Conservation (phyloP, 2,888 invertebrate genomes). For the Pterobdella sp. region DNA sequence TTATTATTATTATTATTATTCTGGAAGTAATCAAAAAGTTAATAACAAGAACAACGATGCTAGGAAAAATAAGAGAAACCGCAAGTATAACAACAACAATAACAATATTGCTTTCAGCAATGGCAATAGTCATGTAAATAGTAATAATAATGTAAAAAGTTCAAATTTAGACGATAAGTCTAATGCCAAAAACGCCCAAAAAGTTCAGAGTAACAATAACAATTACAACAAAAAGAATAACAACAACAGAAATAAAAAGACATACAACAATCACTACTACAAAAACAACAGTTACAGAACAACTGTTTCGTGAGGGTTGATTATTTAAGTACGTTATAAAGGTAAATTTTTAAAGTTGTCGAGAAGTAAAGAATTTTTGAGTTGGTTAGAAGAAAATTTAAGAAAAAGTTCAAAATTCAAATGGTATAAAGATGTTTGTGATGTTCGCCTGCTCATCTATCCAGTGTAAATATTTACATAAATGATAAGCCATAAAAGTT, state of each 20-base stretch:
- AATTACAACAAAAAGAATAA: not conserved
- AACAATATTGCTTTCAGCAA: not conserved
- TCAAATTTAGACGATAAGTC: not conserved
- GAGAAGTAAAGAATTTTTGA: too few species aligned
- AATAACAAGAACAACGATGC: not conserved
- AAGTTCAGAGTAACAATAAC: not conserved
- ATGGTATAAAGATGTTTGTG: too few species aligned
- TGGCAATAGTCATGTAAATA: not conserved
- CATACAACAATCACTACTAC: not conserved
- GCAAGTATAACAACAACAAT: not conserved
- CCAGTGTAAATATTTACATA: too few species aligned
- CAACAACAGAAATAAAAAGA: not conserved
- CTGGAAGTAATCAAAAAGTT: not conserved
- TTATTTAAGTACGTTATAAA: too few species aligned
- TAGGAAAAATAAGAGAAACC: not conserved
- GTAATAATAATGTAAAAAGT: not conserved
- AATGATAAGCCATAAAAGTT: too few species aligned
- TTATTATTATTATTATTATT: not conserved
- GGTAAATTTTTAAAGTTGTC: too few species aligned
- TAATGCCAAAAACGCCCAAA: not conserved
- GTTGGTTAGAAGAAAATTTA: too few species aligned
- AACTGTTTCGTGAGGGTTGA: too few species aligned
- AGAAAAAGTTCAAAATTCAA: too few species aligned
- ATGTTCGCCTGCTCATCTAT: too few species aligned
- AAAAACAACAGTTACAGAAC: not conserved